phyloP scores from a whole-genome alignment of 2,888 invertebrate genomes.

The Erannis defoliaria region DNA sequence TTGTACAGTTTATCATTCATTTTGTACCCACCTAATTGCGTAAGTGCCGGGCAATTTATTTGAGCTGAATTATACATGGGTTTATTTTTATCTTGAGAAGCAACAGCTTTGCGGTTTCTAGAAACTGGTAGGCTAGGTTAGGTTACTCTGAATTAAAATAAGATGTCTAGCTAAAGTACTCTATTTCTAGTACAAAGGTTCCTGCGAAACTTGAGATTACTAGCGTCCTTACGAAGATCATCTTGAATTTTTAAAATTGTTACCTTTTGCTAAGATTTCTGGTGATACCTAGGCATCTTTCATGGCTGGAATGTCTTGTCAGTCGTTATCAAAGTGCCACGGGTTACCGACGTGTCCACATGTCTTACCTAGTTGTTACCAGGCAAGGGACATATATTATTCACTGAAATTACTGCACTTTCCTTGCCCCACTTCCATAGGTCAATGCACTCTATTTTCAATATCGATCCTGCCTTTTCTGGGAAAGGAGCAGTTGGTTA shows the following conservation, averaged over 20 bases:
- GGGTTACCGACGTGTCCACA: constrained; percentile 66
- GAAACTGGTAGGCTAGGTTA: too few relatives aligned
- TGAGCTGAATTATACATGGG: constrained; percentile 2
- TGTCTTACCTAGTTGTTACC: constrained; percentile 65
- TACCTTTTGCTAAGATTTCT: neutral
- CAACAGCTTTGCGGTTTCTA: constrained; percentile 20
- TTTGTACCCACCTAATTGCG: neutral
- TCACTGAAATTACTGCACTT: constrained; percentile 66
- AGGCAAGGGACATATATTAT: constrained; percentile 77
- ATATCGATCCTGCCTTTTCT: constrained; percentile 38
- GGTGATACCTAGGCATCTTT: neutral
- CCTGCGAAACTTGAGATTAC: too few relatives aligned
- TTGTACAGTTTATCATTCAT: constrained; percentile 1
- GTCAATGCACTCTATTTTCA: constrained; percentile 43
- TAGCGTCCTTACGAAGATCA: too few relatives aligned
- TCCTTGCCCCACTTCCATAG: constrained; percentile 49
- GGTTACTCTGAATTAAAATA: too few relatives aligned
- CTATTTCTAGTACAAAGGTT: neutral
- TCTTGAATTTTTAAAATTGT: neutral
- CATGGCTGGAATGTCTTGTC: constrained; percentile 23
- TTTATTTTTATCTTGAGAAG: constrained; percentile 22
- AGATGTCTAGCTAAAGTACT: neutral
- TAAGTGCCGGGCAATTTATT: constrained; percentile 3
- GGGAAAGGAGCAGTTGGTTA: constrained; percentile 16
- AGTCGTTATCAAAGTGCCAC: constrained; percentile 55